Evolutionary conservation across 2,888 invertebrate species (phyloP), one percentile per base, ranked within the genome.

Genomic region (Sthenelais limicola): DNA sequence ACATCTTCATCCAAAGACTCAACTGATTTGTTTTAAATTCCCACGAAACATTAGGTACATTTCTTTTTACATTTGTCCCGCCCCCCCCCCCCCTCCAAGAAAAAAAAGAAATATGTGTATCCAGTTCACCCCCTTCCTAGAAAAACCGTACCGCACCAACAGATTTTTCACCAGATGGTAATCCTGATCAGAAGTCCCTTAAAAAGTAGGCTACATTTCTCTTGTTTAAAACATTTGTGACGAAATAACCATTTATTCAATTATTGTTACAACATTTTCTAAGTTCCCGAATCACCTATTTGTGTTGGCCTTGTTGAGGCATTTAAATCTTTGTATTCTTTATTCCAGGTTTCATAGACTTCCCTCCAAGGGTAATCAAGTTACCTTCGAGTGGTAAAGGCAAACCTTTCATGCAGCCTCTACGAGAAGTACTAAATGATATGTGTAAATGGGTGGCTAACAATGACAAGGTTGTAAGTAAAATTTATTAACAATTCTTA

Each of bases 281-380:
- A n/a, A n/a, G n/a, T n/a, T n/a, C n/a, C n/a, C n/a, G n/a, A n/a
- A n/a, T n/a, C n/a, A n/a, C n/a, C n/a, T n/a, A n/a, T n/a, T n/a
- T n/a, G n/a, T n/a, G n/a, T n/a, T n/a, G n/a, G n/a, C n/a, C 43
- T 43, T 9, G 18, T 43, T 43, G 18, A 12, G 18, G 9, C 18
- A 43, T 9, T 12, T 43, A 43, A 43, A 18, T 43, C 18, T 43
- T 43, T 43, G 43, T 43, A 12, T 43, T 43, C 9, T 15, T 35
- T 62, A 26, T 35, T n/a, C 7, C 58, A 62, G 62, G 62, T 4
- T 18, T 62, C 21, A 43, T 43, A 5, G 62, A 62, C 21, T 62
- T 62, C 24, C 38, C 38, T 5, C 62, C 62, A 5, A 43, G 12
- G 21, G 21, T 62, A 21, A 5, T 38, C 2, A 62, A 62, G 38